Conservation (phyloP, 2,797 vertebrate species). For the Rousettus madagascariensis region DNA sequence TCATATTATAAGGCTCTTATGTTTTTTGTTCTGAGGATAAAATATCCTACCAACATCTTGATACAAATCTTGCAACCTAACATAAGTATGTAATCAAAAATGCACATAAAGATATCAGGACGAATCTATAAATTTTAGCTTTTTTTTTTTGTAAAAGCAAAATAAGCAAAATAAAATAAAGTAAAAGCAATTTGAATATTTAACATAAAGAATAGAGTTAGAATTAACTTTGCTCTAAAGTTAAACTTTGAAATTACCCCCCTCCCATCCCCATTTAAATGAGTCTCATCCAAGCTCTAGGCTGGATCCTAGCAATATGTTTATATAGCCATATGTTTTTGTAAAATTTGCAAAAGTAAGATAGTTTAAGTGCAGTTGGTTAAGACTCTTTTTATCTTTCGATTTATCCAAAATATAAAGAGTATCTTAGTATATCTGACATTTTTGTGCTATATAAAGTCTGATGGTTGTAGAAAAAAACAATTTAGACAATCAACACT, state of each 20-base stretch:
- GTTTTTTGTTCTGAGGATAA: neutral
- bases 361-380: neutral
- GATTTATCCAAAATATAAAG: neutral
- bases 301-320: neutral
- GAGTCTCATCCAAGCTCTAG: neutral
- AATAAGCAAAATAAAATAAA: neutral
- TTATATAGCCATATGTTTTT: neutral
- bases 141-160: neutral
- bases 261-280: neutral
- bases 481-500: neutral
- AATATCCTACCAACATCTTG: neutral
- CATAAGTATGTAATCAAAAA: neutral
- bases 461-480: neutral
- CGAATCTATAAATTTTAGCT: neutral
- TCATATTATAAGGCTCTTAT: neutral
- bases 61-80: neutral
- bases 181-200: neutral
- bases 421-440: neutral
- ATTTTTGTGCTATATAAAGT: neutral
- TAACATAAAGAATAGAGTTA: neutral
- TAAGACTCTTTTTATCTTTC: neutral
- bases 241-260: neutral
- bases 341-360: neutral
- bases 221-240: neutral
- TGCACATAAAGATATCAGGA: neutral